Conservation (phyloP, 1,140 invertebrate species). For the Berghia stephanieae region DNA sequence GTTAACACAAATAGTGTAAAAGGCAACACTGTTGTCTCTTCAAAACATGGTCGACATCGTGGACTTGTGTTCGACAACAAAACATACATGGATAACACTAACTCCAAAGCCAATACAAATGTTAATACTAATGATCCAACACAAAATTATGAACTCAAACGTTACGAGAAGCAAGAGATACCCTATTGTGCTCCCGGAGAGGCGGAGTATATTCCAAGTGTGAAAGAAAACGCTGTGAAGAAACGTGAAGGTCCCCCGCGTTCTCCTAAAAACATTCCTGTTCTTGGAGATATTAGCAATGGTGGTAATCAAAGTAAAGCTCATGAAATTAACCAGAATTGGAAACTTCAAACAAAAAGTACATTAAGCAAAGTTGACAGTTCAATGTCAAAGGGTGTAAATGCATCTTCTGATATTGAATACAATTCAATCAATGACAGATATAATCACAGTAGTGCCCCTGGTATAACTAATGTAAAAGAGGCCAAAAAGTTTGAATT, state of each 20-base stretch:
- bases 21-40: too few species aligned
- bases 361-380: background rate
- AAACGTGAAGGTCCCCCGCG: background rate
- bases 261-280: background rate
- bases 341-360: constrained; percentile 10
- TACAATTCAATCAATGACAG: background rate
- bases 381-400: background rate
- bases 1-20: too few species aligned
- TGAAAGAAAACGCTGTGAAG: background rate
- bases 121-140: too few species aligned
- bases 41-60: too few species aligned
- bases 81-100: too few species aligned
- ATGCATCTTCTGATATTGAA: background rate
- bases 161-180: background rate
- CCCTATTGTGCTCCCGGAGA: constrained; percentile 18
- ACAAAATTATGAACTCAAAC: too few species aligned
- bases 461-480: constrained; percentile 27
- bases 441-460: background rate
- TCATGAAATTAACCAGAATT: constrained; percentile 20
- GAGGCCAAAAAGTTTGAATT: constrained; percentile 23
- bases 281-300: background rate
- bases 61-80: too few species aligned
- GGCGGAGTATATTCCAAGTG: background rate
- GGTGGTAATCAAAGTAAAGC: background rate
- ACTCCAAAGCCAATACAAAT: too few species aligned